Percentiles rank a stretch among this genome's conserved stretches.
These are phyloP conservation scores for Ochotona princeps DNA, from an alignment of 2,113 vertebrate species.

Conservation along the genomic window DNA sequence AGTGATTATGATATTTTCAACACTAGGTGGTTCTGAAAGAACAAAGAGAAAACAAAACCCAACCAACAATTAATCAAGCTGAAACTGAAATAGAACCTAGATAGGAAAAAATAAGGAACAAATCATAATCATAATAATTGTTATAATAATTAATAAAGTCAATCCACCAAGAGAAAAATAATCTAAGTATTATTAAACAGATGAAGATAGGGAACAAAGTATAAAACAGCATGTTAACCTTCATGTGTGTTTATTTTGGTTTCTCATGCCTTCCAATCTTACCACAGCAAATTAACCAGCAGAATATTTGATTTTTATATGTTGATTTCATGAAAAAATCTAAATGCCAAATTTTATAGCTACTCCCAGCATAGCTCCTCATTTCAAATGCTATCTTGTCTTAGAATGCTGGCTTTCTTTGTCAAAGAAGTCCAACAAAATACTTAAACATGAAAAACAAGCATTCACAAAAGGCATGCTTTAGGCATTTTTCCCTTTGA, in stretches of 20 bases:
- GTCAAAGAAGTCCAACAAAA: conserved; percentile 28
- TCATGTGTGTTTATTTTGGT: neutral
- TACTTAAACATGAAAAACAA: conserved; percentile 12
- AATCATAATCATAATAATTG: too few species aligned
- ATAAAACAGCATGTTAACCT: neutral
- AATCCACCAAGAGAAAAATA: neutral
- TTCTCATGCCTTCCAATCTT: neutral
- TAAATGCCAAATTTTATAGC: conserved; percentile 47
- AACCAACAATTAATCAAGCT: neutral
- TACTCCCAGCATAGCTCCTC: conserved; percentile 7
- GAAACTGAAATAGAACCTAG: neutral
- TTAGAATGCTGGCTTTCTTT: conserved; percentile 26
- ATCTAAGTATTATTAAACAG: neutral
- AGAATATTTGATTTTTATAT: conserved; percentile 2
- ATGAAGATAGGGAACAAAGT: neutral
- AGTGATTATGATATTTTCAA: neutral
- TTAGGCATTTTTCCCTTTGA: neutral
- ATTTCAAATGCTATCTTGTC: conserved; percentile 41
- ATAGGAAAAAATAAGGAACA: neutral
- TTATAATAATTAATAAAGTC: neutral
- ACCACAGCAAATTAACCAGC: neutral
- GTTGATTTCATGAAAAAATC: conserved; percentile 29
- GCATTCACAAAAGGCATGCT: neutral
- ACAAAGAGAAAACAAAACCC: neutral
- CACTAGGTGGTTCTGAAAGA: neutral